Conservation (phyloP, 1,140 invertebrate species). For the Caerostris extrusa region DNA sequence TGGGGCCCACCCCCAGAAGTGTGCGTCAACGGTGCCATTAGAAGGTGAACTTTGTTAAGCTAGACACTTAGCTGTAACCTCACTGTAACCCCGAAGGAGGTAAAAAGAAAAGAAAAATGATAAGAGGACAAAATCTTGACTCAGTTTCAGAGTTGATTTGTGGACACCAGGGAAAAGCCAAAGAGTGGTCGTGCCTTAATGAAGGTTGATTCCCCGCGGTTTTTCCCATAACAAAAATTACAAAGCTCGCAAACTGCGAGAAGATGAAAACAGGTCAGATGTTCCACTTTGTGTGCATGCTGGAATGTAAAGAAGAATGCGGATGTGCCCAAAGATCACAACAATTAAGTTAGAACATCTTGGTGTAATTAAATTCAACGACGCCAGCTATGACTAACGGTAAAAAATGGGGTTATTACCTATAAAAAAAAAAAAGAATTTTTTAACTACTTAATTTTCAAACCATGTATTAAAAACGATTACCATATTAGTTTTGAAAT, state of each 20-base stretch:
- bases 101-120: conserved; percentile 36
- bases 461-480: no score
- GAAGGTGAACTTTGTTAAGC: conserved; percentile 73
- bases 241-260: background rate
- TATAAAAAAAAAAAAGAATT: no score
- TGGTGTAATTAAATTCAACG: background rate
- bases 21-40: conserved; percentile 72
- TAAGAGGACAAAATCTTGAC: conserved; percentile 31
- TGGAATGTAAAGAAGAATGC: background rate
- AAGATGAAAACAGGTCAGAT: conserved; percentile 23
- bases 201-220: conserved; percentile 56
- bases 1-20: conserved; percentile 25
- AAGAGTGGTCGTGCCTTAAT: conserved; percentile 33
- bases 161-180: conserved; percentile 34
- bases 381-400: no score
- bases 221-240: conserved; percentile 54
- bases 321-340: background rate
- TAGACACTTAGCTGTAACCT: conserved; percentile 58
- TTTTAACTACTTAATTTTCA: no score
- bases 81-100: conserved; percentile 15
- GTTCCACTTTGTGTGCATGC: background rate
- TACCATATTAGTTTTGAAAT: no score
- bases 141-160: conserved; percentile 40
- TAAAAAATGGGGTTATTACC: no score
- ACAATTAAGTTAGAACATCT: background rate